These are phyloP conservation scores for Operophtera brumata DNA, from an alignment of 2,888 invertebrate genomes.

Conservation along the genomic window DNA sequence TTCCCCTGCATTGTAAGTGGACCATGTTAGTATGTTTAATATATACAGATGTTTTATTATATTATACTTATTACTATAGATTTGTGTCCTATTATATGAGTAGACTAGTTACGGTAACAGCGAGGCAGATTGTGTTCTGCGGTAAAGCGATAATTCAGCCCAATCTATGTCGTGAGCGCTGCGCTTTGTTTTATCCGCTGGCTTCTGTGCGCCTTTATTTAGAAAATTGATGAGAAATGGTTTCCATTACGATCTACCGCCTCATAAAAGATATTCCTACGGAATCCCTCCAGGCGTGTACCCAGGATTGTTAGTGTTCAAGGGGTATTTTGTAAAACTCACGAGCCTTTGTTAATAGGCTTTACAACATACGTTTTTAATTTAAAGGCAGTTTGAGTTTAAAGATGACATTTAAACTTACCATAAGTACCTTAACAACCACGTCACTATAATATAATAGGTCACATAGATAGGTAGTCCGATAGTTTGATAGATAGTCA, in stretches of 20 bases:
- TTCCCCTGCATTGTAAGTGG: too few species aligned
- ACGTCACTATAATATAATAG: too few species aligned
- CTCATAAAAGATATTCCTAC: slow-evolving; percentile 61
- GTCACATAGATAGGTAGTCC: too few species aligned
- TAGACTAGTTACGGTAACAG: slow-evolving; percentile 20
- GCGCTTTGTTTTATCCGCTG: slow-evolving; percentile 78
- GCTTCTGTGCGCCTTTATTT: slow-evolving; percentile 81
- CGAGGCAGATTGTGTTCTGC: slow-evolving; percentile 75
- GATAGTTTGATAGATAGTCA: too few species aligned
- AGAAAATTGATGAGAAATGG: slow-evolving; percentile 81
- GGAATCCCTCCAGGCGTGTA: slow-evolving; percentile 37
- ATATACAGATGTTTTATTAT: slow-evolving; percentile 1
- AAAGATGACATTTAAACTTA: not conserved
- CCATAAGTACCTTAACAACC: not conserved
- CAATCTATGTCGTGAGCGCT: slow-evolving; percentile 80
- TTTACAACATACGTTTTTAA: too few species aligned
- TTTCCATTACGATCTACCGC: slow-evolving; percentile 77
- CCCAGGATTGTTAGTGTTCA: not conserved
- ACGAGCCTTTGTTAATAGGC: too few species aligned
- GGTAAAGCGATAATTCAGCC: slow-evolving; percentile 81
- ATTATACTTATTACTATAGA: not conserved
- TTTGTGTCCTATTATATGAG: slow-evolving; percentile 9
- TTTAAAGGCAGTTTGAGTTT: not conserved
- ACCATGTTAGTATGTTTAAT: not conserved
- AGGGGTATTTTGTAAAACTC: not conserved